Conservation (phyloP, 2,113 vertebrate genomes). For the Hypanus sabinus region DNA sequence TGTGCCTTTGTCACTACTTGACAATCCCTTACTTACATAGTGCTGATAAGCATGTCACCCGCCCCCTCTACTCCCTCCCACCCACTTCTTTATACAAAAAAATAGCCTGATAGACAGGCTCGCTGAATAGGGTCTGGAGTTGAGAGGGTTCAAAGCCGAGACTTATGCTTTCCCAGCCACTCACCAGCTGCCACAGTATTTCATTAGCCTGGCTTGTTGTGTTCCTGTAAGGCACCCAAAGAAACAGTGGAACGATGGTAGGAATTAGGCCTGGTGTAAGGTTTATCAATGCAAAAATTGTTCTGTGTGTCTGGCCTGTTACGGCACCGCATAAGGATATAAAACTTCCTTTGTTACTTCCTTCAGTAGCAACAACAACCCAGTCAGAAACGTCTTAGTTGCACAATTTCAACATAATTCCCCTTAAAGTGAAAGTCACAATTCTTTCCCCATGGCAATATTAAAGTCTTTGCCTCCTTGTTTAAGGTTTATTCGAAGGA, state of each 20-base stretch:
- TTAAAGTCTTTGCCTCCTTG: neutral
- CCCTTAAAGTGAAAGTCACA: neutral
- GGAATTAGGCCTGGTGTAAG: constrained; percentile 53
- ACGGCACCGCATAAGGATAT: neutral
- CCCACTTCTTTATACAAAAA: constrained; percentile 41
- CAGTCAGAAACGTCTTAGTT: neutral
- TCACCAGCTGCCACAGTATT: constrained; percentile 70
- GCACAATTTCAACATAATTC: neutral
- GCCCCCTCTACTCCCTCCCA: neutral
- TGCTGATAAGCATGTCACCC: neutral
- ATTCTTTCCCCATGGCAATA: neutral
- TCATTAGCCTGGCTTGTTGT: constrained; percentile 61
- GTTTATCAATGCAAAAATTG: constrained; percentile 48
- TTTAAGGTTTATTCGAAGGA: neutral
- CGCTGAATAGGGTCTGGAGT: constrained; percentile 54
- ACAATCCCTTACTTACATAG: neutral
- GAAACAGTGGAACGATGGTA: constrained; percentile 63
- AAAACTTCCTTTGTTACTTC: constrained; percentile 11
- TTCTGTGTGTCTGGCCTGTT: constrained; percentile 61
- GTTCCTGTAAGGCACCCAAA: constrained; percentile 65
- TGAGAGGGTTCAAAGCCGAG: constrained; percentile 61
- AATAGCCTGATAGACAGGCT: neutral
- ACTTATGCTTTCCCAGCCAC: constrained; percentile 72
- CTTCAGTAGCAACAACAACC: neutral
- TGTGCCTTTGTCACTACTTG: neutral